Percentiles rank a stretch among this genome's conserved stretches.
These are phyloP conservation scores for Chouioia cunea DNA, from an alignment of 2,888 invertebrate species.

Conservation along the genomic window DNA sequence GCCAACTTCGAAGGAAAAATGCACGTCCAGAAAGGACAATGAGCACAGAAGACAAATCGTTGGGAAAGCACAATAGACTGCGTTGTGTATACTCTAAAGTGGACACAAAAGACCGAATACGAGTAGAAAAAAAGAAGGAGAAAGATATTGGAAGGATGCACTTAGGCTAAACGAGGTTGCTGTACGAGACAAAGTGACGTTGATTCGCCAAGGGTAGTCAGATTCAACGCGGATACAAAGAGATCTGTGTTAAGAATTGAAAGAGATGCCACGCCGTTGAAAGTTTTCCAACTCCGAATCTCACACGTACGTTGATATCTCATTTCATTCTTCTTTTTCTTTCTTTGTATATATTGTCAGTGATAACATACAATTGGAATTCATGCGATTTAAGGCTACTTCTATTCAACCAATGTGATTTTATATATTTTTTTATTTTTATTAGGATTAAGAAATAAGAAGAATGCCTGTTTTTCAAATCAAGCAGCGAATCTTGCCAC, in stretches of 20 bases:
- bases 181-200: not conserved
- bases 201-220: conserved; percentile 25
- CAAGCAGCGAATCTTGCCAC: too few relatives aligned
- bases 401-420: too few relatives aligned
- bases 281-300: too few relatives aligned
- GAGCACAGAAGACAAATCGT: conserved; percentile 35
- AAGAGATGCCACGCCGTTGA: conserved; percentile 6
- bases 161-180: not conserved
- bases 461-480: too few relatives aligned
- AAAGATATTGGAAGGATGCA: too few relatives aligned
- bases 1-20: conserved; percentile 39
- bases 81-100: conserved; percentile 9
- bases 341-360: not conserved
- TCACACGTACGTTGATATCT: too few relatives aligned
- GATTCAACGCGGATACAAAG: conserved; percentile 27
- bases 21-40: conserved; percentile 31
- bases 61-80: conserved; percentile 24
- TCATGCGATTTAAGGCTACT: too few relatives aligned
- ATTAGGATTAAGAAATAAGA: too few relatives aligned
- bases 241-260: conserved; percentile 20
- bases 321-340: not conserved
- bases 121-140: conserved; percentile 9
- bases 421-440: too few relatives aligned
- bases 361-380: too few relatives aligned
- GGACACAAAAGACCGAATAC: conserved; percentile 23